Conservation (phyloP, 2,113 vertebrate species). For the Ranitomeya imitator region DNA sequence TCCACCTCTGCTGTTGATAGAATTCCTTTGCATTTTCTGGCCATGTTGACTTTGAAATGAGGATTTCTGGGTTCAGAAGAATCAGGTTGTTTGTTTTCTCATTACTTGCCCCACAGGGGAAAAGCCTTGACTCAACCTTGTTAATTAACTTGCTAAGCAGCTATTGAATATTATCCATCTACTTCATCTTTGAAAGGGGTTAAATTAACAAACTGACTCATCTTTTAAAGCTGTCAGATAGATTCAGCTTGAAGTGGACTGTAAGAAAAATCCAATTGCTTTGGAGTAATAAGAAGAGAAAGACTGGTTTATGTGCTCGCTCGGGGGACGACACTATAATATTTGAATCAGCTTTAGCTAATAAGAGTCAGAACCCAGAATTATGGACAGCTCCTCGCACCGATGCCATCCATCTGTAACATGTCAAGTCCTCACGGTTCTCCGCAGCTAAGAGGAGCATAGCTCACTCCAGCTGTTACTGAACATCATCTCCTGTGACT, state of each 20-base stretch:
- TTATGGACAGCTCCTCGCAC: conserved; percentile 19
- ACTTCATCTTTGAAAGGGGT: conserved; percentile 9
- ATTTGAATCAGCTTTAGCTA: background rate
- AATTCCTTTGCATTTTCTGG: conserved; percentile 14
- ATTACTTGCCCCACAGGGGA: conserved; percentile 37
- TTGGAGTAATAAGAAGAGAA: conserved; percentile 26
- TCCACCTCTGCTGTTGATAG: background rate
- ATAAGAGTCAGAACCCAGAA: background rate
- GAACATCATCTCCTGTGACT: background rate
- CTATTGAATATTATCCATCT: conserved; percentile 27
- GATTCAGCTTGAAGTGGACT: background rate
- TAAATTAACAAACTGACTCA: conserved; percentile 32
- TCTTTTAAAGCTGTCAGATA: background rate
- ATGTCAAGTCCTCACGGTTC: background rate
- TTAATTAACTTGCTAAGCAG: conserved; percentile 49
- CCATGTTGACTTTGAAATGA: conserved; percentile 44
- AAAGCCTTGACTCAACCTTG: conserved; percentile 24
- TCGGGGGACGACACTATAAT: background rate
- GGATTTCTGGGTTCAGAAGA: conserved; percentile 33
- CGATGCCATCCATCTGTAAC: background rate
- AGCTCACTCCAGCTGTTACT: background rate
- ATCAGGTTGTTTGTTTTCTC: conserved; percentile 44
- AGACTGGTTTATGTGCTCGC: background rate
- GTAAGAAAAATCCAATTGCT: conserved; percentile 5
- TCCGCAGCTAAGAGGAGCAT: background rate